These are phyloP conservation scores for Pectinophora gossypiella DNA, from an alignment of 1,140 invertebrate species.

Conservation along the genomic window DNA sequence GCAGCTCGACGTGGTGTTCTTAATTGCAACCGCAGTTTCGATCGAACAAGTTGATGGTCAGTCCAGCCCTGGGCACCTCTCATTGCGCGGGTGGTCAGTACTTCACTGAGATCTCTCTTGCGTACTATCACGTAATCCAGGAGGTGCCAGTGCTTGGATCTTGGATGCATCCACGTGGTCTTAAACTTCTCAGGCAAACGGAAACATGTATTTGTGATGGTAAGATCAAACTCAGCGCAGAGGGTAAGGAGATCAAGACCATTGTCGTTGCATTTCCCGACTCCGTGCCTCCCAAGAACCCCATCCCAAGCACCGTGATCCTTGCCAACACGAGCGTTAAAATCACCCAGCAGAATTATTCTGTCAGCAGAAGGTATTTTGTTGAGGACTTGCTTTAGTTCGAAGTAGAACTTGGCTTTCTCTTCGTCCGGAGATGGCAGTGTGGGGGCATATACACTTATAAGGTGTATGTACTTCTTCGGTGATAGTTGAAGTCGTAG, in stretches of 20 bases:
- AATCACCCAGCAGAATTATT: conserved; percentile 13
- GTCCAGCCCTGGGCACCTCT: not conserved
- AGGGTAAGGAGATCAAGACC: conserved; percentile 14
- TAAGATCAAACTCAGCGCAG: conserved; percentile 15
- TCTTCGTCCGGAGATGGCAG: conserved; percentile 13
- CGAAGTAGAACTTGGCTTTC: conserved; percentile 14
- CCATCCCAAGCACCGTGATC: not conserved
- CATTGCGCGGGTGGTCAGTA: not conserved
- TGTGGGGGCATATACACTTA: conserved; percentile 16
- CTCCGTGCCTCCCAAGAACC: conserved; percentile 3
- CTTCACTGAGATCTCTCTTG: not conserved
- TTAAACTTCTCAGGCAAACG: conserved; percentile 10
- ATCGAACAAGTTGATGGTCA: conserved; percentile 13
- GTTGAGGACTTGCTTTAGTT: not conserved
- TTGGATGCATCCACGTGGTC: conserved; percentile 12
- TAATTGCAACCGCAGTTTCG: conserved; percentile 11
- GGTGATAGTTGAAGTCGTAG: conserved; percentile 7
- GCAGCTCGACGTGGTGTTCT: conserved; percentile 11
- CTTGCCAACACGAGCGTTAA: conserved; percentile 16
- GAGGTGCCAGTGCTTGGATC: conserved; percentile 10
- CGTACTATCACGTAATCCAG: not conserved
- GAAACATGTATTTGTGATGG: conserved; percentile 7
- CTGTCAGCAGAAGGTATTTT: conserved; percentile 3
- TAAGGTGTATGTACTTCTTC: conserved; percentile 12
- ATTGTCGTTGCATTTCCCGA: conserved; percentile 5